These are phyloP conservation scores for Strigamia crassipes DNA, from an alignment of 2,888 invertebrate species.

Conservation along the genomic window DNA sequence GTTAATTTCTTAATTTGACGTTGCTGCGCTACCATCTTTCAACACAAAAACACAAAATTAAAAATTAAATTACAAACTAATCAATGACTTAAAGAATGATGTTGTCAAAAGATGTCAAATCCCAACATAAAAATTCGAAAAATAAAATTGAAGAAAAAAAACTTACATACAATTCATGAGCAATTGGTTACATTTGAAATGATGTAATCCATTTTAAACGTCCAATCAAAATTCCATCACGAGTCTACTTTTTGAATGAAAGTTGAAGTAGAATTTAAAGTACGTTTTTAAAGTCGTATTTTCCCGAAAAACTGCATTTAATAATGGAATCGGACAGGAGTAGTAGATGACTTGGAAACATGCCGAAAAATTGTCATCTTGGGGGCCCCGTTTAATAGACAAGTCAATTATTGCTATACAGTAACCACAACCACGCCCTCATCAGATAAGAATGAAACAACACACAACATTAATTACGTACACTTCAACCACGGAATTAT, in stretches of 20 bases:
- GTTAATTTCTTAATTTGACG: background rate
- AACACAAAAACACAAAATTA: background rate
- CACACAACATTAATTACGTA: conserved; percentile 11
- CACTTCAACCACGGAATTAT: background rate
- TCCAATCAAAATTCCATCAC: background rate
- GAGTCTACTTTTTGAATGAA: background rate
- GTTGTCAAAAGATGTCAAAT: background rate
- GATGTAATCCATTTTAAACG: background rate
- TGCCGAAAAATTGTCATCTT: background rate
- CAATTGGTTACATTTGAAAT: background rate
- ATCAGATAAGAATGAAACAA: background rate
- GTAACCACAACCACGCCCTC: conserved; percentile 15
- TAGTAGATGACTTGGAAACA: background rate
- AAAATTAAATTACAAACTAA: background rate
- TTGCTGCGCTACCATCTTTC: background rate
- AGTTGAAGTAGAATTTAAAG: background rate
- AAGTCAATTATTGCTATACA: conserved; percentile 11
- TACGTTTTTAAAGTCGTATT: background rate
- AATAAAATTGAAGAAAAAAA: background rate
- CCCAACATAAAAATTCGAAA: background rate
- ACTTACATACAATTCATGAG: background rate
- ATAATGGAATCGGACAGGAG: background rate
- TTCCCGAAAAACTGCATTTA: background rate
- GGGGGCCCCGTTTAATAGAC: conserved; percentile 4
- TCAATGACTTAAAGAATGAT: background rate